Conservation (phyloP, 1,140 invertebrate genomes). For the Apis dorsata region DNA sequence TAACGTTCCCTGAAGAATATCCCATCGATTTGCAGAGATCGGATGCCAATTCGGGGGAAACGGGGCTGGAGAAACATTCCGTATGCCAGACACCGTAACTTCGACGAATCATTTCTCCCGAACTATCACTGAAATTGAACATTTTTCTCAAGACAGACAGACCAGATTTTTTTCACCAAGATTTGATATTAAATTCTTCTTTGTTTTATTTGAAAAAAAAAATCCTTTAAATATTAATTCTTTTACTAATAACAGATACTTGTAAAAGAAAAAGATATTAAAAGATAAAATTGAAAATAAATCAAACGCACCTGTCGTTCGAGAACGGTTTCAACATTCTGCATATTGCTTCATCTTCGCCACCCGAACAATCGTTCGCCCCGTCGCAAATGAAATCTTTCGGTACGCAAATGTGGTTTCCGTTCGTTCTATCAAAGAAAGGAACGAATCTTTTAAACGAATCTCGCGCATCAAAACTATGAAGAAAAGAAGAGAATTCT, state of each 20-base stretch:
- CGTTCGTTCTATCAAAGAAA: slow-evolving; percentile 11
- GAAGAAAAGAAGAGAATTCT: slow-evolving; percentile 23
- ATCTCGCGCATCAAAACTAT: not conserved
- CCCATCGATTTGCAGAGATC: slow-evolving; percentile 60
- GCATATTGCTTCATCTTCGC: slow-evolving; percentile 85
- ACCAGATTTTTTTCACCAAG: no score
- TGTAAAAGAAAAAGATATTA: no score
- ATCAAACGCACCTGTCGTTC: slow-evolving; percentile 55
- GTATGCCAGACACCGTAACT: slow-evolving; percentile 83
- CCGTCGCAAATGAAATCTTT: slow-evolving; percentile 87
- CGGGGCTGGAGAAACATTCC: slow-evolving; percentile 79
- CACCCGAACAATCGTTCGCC: slow-evolving; percentile 84
- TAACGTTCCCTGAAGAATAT: slow-evolving; percentile 55
- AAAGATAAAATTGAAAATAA: no score
- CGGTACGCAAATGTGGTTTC: slow-evolving; percentile 81
- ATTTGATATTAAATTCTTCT: not conserved
- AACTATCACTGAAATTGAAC: slow-evolving; percentile 72
- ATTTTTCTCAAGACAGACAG: no score
- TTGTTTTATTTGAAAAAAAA: not conserved
- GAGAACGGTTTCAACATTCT: slow-evolving; percentile 63
- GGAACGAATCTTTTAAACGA: not conserved
- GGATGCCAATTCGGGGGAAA: slow-evolving; percentile 15
- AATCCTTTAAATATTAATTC: no score
- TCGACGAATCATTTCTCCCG: slow-evolving; percentile 81
- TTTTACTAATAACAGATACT: no score